Evolutionary conservation across 2,797 vertebrate species (phyloP).

Genomic region (Limosa lapponica): DNA sequence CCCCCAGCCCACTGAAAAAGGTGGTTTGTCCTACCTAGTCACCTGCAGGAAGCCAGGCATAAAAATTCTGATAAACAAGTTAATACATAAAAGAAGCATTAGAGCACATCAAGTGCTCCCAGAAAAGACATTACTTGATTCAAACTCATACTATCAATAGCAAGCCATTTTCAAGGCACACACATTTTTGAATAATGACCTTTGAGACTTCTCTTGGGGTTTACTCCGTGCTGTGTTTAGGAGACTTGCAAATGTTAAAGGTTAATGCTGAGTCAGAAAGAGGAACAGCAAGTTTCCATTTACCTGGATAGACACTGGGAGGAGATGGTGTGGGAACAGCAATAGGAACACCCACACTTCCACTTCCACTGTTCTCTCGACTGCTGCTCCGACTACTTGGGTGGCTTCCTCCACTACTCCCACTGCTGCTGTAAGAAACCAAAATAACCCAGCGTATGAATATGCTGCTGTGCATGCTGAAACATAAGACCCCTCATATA

Average conservation of each 20-base stretch:
- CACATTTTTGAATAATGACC: not conserved
- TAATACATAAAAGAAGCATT: not conserved
- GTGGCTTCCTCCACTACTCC: slow-evolving; percentile 96
- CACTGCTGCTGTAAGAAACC: slow-evolving; percentile 88
- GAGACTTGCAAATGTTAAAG: not conserved
- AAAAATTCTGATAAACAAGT: not conserved
- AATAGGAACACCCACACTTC: slow-evolving; percentile 95
- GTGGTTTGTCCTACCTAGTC: not conserved
- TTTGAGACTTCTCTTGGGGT: not conserved
- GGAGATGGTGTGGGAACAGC: slow-evolving; percentile 96
- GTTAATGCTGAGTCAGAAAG: not conserved
- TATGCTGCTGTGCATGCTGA: not conserved
- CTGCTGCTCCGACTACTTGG: slow-evolving; percentile 98
- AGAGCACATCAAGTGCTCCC: not conserved
- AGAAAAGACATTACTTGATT: not conserved
- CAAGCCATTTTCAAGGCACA: not conserved
- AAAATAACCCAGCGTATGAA: slow-evolving; percentile 52
- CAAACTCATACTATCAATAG: not conserved
- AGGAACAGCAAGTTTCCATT: slow-evolving; percentile 15
- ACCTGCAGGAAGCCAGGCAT: not conserved
- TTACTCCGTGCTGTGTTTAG: not conserved
- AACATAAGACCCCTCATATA: not conserved
- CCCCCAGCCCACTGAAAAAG: not conserved
- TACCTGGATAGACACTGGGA: slow-evolving; percentile 95
- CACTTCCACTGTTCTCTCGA: slow-evolving; percentile 98